A percentile compares a stretch with the other conserved stretches of the same genome.
Conservation (phyloP, 1,140 invertebrate genomes). For the Diprion similis region DNA sequence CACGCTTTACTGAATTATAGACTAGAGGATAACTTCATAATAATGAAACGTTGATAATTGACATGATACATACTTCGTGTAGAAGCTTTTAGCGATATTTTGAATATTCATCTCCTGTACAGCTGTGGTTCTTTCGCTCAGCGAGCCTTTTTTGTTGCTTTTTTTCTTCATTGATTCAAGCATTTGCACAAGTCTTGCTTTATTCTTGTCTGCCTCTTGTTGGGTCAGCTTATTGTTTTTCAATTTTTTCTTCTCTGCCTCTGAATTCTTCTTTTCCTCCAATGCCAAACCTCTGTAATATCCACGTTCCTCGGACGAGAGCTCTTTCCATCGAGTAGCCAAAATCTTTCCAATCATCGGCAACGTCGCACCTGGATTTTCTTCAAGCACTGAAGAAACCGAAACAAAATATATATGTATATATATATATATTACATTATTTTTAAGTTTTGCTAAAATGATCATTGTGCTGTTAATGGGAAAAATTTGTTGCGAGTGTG, state of each 20-base stretch:
- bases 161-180: constrained; percentile 45
- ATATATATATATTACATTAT: constrained; percentile 8
- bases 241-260: constrained; percentile 25
- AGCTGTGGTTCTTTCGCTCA: constrained; percentile 36
- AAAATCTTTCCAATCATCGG: constrained; percentile 52
- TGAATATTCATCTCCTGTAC: constrained; percentile 37
- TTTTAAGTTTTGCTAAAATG: constrained; percentile 5
- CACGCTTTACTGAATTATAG: constrained; percentile 19
- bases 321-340: constrained; percentile 52
- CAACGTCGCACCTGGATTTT: constrained; percentile 52
- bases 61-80: constrained; percentile 25
- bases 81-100: constrained; percentile 29
- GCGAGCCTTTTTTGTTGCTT: constrained; percentile 28
- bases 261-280: constrained; percentile 16
- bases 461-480: constrained; percentile 27
- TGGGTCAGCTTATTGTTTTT: constrained; percentile 2
- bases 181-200: constrained; percentile 36
- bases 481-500: constrained; percentile 21
- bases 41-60: no score
- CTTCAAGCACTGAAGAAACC: constrained; percentile 42
- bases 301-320: constrained; percentile 55
- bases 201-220: constrained; percentile 32
- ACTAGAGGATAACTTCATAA: constrained; percentile 13
- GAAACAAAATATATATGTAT: not conserved
- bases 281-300: constrained; percentile 53